Evolutionary conservation across 2,888 invertebrate species (phyloP), one percentile per base, ranked within the genome.

Genomic region (Piscicola geometra): DNA sequence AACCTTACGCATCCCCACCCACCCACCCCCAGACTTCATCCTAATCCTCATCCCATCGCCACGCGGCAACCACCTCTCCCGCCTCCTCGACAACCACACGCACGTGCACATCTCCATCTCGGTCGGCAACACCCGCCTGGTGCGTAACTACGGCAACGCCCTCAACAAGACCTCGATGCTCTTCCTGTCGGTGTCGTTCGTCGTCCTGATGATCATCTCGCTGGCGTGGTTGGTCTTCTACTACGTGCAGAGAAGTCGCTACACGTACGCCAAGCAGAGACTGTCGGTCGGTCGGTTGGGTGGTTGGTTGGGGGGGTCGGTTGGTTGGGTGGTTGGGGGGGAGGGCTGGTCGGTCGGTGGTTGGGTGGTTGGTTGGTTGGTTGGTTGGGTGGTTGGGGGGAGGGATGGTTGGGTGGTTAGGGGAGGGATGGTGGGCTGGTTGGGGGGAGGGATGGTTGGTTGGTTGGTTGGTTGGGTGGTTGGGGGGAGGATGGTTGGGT

Each of bases 211-310:
- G 93, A 91, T 94, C 81, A 94, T 95, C 80, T 94, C 94, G 0
- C 87, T 95, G 81, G 93, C 94, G 32, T 96, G 95, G 95, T 89
- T 96, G 64, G 91, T 95, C 78, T 95, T 95, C 87, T 96, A 96
- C 88, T 96, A 96, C 86, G 92, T 96, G 74, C 95, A 96, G 87
- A 88, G 94, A 80, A 94, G 95, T 87, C 88, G 95, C 78, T 94
- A 95, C 84, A 91, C 94, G 78, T 93, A 95, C 86, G 94, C 94
- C 77, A 96, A 95, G 87, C 94, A 96, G 85, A 89, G 93, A 83
- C 89, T 96, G 80, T 93, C 93, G 84, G 93, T 94, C 82, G 86
- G 87, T 85, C 75, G 1, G 30, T 30, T 30, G 33, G n/a, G n/a
- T n/a, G 15, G 3, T 56, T 41, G 9, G 41, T 41, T 5, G 5